A percentile compares a stretch with the other conserved stretches of the same genome.
phyloP scores from a whole-genome alignment of 2,888 invertebrate genomes.

The Aporophyla lueneburgensis region DNA sequence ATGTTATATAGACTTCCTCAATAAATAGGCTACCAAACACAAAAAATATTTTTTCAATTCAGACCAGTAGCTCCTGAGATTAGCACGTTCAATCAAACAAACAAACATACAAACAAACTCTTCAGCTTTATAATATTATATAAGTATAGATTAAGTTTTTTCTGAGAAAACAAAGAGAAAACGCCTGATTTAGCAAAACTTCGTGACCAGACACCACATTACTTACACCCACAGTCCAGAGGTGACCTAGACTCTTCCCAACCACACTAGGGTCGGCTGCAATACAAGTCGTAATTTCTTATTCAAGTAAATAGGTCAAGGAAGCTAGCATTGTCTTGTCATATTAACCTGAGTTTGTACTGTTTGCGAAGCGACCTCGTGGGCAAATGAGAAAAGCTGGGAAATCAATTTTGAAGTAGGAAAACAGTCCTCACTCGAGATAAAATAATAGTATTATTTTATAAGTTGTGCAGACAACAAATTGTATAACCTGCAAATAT shows the following conservation, averaged over 20 bases:
- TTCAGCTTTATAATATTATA: too few relatives aligned
- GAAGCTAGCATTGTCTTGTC: conserved; percentile 29
- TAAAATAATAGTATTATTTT: neutral
- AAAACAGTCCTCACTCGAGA: neutral
- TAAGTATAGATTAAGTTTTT: neutral
- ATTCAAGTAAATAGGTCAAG: conserved; percentile 50
- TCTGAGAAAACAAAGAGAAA: neutral
- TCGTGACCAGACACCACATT: neutral
- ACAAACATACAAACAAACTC: too few relatives aligned
- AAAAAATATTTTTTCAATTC: too few relatives aligned
- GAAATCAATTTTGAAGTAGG: conserved; percentile 19
- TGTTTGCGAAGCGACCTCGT: neutral
- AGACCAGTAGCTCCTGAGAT: too few relatives aligned
- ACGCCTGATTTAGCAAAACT: neutral
- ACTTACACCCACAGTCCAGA: neutral
- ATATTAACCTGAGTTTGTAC: conserved; percentile 27
- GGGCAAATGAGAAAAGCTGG: neutral
- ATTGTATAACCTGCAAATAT: neutral
- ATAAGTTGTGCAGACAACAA: neutral
- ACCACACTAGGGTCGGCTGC: neutral
- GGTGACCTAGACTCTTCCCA: neutral
- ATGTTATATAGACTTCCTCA: too few relatives aligned
- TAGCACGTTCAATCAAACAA: too few relatives aligned
- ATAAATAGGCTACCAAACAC: too few relatives aligned
- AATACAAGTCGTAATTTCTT: conserved; percentile 4